Evolutionary conservation across 1,140 invertebrate species (phyloP).

Genomic region (Sinonovacula constricta): DNA sequence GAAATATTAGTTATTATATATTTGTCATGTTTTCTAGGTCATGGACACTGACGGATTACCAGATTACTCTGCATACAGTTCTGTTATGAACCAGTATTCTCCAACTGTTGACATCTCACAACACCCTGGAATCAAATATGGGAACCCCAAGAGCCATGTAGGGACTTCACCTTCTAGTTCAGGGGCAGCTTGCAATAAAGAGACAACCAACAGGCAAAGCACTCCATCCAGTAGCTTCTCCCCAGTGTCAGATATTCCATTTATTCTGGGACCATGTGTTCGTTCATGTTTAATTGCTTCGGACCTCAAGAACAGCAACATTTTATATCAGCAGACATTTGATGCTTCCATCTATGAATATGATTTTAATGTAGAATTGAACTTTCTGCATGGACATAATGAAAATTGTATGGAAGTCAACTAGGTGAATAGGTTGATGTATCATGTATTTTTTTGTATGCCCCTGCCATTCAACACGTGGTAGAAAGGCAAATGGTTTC

Average conservation of each 20-base stretch:
- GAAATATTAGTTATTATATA: no score
- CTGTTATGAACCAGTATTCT: not conserved
- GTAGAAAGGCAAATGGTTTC: no score
- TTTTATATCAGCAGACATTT: constrained; percentile 19
- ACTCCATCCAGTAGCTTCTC: no score
- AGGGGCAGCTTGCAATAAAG: no score
- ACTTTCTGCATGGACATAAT: constrained; percentile 26
- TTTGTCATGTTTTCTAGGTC: not conserved
- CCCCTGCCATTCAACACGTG: no score
- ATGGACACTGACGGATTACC: not conserved
- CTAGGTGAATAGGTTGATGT: no score
- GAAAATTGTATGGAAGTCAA: not conserved
- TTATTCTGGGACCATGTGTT: constrained; percentile 8
- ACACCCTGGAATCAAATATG: constrained; percentile 20
- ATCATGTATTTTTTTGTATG: no score
- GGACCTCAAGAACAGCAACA: constrained; percentile 9
- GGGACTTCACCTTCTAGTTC: no score
- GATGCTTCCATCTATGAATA: constrained; percentile 18
- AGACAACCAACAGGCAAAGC: no score
- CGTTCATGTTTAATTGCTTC: not conserved
- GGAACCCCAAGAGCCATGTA: constrained; percentile 27
- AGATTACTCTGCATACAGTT: not conserved
- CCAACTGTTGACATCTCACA: constrained; percentile 23
- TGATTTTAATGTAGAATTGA: constrained; percentile 27
- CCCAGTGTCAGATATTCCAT: constrained; percentile 28